A percentile compares a stretch with the other conserved stretches of the same genome.
phyloP scores from a whole-genome alignment of 92 coral and sea anemone species.

The Phenganax marumi region DNA sequence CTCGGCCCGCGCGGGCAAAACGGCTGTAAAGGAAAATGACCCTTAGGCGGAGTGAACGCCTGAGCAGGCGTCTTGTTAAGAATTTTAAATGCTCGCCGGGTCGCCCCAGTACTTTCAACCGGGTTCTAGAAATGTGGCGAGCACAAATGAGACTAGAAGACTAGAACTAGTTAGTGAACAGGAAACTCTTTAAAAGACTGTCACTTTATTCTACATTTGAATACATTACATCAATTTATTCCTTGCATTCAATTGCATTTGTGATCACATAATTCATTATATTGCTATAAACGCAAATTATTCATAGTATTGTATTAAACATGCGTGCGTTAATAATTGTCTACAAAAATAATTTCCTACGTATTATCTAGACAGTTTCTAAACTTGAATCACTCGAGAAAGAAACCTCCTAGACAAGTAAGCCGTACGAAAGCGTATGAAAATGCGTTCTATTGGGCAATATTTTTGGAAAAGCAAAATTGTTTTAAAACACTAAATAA shows the following conservation, averaged over 20 bases:
- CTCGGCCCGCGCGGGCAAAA: too few species aligned
- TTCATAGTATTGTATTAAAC: not conserved
- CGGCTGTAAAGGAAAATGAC: too few species aligned
- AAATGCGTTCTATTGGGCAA: too few species aligned
- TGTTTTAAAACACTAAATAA: too few species aligned
- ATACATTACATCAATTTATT: constrained; percentile 20
- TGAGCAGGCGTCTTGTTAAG: too few species aligned
- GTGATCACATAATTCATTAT: constrained; percentile 8
- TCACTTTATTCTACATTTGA: constrained; percentile 1
- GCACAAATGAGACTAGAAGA: too few species aligned
- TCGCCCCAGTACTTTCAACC: not conserved
- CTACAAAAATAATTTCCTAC: constrained; percentile 19
- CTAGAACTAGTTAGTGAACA: too few species aligned
- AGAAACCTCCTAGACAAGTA: not conserved
- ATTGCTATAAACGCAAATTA: constrained; percentile 8
- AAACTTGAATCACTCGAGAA: not conserved
- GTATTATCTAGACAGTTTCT: not conserved
- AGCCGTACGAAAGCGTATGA: too few species aligned
- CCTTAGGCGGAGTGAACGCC: too few species aligned
- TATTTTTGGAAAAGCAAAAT: too few species aligned
- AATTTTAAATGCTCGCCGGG: not conserved
- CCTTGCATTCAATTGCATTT: not conserved
- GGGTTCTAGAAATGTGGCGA: too few species aligned
- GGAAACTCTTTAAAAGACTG: not conserved
- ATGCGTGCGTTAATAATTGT: not conserved